Base-by-base conservation (phyloP, 64 coral and sea anemone genomes). In the Dendronephthya gigantea region DNA sequence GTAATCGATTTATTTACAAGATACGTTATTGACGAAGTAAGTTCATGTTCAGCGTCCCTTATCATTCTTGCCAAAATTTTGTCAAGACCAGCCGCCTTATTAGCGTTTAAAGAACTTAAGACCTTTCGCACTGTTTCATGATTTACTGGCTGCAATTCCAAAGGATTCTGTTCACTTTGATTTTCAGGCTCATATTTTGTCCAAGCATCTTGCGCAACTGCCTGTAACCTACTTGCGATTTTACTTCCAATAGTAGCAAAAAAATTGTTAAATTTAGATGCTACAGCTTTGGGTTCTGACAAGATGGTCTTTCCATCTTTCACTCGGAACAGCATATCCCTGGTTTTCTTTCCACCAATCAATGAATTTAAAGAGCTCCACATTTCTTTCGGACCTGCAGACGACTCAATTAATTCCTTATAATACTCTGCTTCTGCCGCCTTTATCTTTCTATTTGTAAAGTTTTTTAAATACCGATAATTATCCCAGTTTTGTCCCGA, bases 211-310 rank as follows among this genome's bases (percentile, higher is more conserved):
- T 31, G 86, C 8, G 74, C 34, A 68, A 83, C 49, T 23, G 49
- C 9, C 14, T 19, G 4, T 33, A 86, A 81, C 39, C 83, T 83
- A 19, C 52, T 39, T 5, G 85, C 90, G 27, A 91, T 47, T 69
- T 75, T 39, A 23, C 30, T 50, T 7, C 82, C 85, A 88, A 88
- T 91, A 33, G 82, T 36, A 23, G 85, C 82, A 74, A 88, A 91
- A 40, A 83, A 91, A 55, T 91, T 87, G 43, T 91, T 91, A 32
- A 91, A 87, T 47, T 84, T 88, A 15, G 85, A 76, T 13, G 85
- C 85, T 17, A 87, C 79, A 7, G 38, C 79, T 22, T 88, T 88
- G 4, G 39, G 75, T 49, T 91, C 81, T 75, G 90, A 87, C 47
- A 87, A n/a, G n/a, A n/a, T n/a, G n/a, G n/a, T n/a, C n/a, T 45